These are phyloP conservation scores for Microctenopoma lineatum DNA, from an alignment of 2,797 vertebrate genomes.

Conservation along the genomic window DNA sequence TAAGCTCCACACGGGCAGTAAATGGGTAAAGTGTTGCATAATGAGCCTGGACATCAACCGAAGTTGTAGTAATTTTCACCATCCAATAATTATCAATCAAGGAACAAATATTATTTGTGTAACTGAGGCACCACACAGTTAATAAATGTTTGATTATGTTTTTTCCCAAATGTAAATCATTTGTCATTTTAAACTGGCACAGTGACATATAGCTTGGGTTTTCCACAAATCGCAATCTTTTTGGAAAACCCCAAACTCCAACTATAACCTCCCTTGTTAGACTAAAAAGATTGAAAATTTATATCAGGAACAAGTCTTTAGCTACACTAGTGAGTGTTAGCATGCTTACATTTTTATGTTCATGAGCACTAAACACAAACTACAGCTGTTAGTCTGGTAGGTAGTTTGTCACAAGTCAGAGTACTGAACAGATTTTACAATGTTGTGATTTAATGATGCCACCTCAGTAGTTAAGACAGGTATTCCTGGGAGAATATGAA, in stretches of 20 bases:
- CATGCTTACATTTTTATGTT: too few relatives aligned
- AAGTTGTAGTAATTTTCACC: slow-evolving; percentile 35
- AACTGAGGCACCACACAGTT: not conserved
- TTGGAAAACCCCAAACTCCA: slow-evolving; percentile 10
- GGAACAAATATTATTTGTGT: slow-evolving; percentile 13
- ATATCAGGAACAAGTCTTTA: not conserved
- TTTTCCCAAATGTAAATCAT: not conserved
- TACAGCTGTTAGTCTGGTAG: not conserved
- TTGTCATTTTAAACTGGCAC: not conserved
- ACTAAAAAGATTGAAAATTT: not conserved
- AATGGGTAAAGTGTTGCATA: slow-evolving; percentile 51
- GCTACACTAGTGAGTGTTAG: too few relatives aligned
- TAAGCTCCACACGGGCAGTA: slow-evolving; percentile 60
- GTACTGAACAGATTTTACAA: too few relatives aligned
- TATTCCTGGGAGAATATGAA: not conserved
- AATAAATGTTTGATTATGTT: not conserved
- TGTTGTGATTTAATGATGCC: not conserved
- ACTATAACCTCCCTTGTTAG: not conserved
- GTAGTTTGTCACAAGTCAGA: not conserved
- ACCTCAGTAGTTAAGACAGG: not conserved
- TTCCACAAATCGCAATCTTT: slow-evolving; percentile 4
- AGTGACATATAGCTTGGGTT: not conserved
- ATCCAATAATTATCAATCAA: slow-evolving; percentile 38
- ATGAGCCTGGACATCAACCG: slow-evolving; percentile 41
- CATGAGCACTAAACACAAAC: too few relatives aligned